Evolutionary conservation across 2,113 vertebrate species (phyloP).

Genomic region (Callipepla californica): DNA sequence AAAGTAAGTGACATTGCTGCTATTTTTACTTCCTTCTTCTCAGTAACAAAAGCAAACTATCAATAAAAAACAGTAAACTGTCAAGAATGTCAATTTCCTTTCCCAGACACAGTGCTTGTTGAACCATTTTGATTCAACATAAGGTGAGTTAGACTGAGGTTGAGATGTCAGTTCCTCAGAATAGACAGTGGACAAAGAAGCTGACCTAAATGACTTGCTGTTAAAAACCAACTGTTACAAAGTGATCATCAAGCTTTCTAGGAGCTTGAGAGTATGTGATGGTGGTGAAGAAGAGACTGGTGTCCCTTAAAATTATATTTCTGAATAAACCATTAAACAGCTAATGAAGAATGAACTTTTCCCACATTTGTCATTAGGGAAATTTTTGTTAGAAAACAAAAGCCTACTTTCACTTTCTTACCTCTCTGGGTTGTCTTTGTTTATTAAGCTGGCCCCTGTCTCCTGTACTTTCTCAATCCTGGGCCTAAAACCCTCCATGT

Average conservation of each 20-base stretch:
- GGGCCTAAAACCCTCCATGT: conserved; percentile 80
- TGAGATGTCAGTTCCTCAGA: not conserved
- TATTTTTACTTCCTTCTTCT: not conserved
- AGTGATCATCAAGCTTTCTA: not conserved
- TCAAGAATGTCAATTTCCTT: not conserved
- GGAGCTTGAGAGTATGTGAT: not conserved
- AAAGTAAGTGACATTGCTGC: not conserved
- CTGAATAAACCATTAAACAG: not conserved
- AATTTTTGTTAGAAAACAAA: not conserved
- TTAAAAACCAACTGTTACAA: not conserved
- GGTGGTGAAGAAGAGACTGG: not conserved
- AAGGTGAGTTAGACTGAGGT: not conserved
- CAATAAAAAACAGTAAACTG: not conserved
- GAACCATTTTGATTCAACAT: not conserved
- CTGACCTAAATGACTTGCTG: not conserved
- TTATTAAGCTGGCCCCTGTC: conserved; percentile 76
- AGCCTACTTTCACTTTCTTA: conserved; percentile 14
- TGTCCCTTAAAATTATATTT: not conserved
- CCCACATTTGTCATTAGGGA: not conserved
- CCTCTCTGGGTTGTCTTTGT: conserved; percentile 82
- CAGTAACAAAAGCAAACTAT: not conserved
- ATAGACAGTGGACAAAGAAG: not conserved
- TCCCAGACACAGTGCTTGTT: not conserved
- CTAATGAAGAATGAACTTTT: not conserved
- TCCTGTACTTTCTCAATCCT: conserved; percentile 78